These are phyloP conservation scores for Sterna hirundo DNA, from an alignment of 2,113 vertebrate genomes.

Conservation along the genomic window DNA sequence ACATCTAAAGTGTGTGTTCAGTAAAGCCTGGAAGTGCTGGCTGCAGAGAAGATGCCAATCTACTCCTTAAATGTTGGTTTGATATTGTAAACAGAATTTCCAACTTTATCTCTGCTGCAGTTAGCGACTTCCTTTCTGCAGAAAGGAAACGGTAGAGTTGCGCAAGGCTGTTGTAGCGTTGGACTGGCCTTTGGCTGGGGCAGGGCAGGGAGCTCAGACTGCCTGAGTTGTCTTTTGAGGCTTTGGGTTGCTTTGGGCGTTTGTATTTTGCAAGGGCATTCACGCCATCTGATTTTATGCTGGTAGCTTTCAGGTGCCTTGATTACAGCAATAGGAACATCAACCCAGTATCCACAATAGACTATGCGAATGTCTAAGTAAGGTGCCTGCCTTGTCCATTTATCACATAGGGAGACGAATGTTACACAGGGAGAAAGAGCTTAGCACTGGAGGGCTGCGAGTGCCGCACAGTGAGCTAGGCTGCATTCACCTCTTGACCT, in stretches of 20 bases:
- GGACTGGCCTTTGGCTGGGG: accelerated
- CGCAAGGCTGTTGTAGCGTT: neutral
- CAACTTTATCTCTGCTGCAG: neutral
- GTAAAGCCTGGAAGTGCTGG: neutral
- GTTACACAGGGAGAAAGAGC: neutral
- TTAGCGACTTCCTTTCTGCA: neutral
- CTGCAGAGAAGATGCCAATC: neutral
- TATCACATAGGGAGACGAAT: neutral
- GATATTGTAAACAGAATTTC: neutral
- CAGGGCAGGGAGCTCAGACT: too few species aligned
- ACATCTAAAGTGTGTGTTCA: neutral
- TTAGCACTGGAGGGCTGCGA: neutral
- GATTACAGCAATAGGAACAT: neutral
- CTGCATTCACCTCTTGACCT: neutral
- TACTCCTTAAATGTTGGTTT: neutral
- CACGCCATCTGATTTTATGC: neutral
- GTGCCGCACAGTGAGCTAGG: neutral
- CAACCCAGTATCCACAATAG: neutral
- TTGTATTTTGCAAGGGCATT: neutral
- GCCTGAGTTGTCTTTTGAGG: neutral
- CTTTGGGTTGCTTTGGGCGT: neutral
- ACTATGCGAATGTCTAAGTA: neutral
- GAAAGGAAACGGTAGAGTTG: neutral
- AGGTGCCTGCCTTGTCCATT: neutral
- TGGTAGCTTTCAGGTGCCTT: neutral